Evolutionary conservation across 2,113 vertebrate genomes (phyloP).

Genomic region (Phrynosoma blainvillii): DNA sequence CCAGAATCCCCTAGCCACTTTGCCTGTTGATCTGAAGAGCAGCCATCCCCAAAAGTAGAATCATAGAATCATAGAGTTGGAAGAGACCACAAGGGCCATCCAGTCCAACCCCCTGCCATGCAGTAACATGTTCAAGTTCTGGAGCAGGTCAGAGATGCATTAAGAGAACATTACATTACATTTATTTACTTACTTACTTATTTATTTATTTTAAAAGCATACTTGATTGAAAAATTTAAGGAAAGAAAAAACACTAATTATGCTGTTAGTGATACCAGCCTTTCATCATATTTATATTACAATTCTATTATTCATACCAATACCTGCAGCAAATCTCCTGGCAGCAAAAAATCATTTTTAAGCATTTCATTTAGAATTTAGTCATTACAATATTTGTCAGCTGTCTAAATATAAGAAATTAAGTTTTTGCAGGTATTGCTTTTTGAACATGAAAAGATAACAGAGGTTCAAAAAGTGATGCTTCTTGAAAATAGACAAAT

Average conservation of each 20-base stretch:
- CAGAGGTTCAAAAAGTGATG: background rate
- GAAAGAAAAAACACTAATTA: background rate
- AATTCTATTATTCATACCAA: background rate
- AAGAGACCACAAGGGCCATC: too few relatives aligned
- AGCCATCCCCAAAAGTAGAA: too few relatives aligned
- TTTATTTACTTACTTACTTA: too few relatives aligned
- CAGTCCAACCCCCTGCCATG: too few relatives aligned
- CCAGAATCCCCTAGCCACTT: too few relatives aligned
- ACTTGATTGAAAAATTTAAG: background rate
- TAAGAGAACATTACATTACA: too few relatives aligned
- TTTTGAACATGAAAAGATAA: background rate
- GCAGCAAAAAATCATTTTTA: slow-evolving; percentile 16
- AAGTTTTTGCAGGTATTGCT: background rate
- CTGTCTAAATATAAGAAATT: background rate
- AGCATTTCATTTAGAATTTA: slow-evolving; percentile 22
- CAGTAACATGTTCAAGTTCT: too few relatives aligned
- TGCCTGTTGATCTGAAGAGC: too few relatives aligned
- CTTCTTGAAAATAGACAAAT: background rate
- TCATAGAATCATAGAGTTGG: too few relatives aligned
- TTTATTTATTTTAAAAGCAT: background rate
- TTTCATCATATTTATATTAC: background rate
- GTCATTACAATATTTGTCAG: background rate
- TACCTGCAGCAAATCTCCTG: slow-evolving; percentile 20
- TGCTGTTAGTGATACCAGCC: slow-evolving; percentile 3
- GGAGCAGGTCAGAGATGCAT: too few relatives aligned